These are phyloP conservation scores for Phyto melanocephala DNA, from an alignment of 2,888 invertebrate genomes.

Conservation along the genomic window DNA sequence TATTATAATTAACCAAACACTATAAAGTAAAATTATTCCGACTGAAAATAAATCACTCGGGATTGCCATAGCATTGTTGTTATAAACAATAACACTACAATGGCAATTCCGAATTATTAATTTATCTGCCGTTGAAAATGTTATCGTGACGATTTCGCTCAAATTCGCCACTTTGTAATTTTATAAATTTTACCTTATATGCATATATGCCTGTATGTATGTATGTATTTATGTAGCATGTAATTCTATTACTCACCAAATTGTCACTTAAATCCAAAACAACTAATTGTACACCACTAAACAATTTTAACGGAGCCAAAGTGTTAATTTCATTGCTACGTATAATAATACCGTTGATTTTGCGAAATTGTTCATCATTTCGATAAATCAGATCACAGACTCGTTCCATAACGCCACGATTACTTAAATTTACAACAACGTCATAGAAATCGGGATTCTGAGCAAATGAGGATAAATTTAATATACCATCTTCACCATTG, in stretches of 20 bases:
- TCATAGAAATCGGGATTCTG: conserved; percentile 68
- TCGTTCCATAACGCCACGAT: conserved; percentile 70
- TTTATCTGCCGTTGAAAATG: too few relatives aligned
- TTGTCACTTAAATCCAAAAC: conserved; percentile 73
- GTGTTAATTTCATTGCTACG: conserved; percentile 70
- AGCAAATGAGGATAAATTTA: conserved; percentile 72
- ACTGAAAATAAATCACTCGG: too few relatives aligned
- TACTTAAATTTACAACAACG: conserved; percentile 71
- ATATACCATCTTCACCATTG: conserved; percentile 68
- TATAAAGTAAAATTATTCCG: too few relatives aligned
- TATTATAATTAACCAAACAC: too few relatives aligned
- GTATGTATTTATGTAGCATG: too few relatives aligned
- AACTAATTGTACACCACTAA: conserved; percentile 71
- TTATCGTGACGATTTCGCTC: too few relatives aligned
- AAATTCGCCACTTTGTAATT: too few relatives aligned
- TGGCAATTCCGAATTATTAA: too few relatives aligned
- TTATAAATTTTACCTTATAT: too few relatives aligned
- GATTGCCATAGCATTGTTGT: too few relatives aligned
- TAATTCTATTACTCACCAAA: conserved; percentile 68
- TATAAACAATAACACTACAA: too few relatives aligned
- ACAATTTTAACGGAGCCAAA: conserved; percentile 70
- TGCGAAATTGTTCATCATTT: conserved; percentile 71
- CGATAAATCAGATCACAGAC: conserved; percentile 72
- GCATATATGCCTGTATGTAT: too few relatives aligned
- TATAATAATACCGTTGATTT: conserved; percentile 72